Base-by-base conservation (phyloP, 1,140 invertebrate species). In the Drosophila grimshawi region DNA sequence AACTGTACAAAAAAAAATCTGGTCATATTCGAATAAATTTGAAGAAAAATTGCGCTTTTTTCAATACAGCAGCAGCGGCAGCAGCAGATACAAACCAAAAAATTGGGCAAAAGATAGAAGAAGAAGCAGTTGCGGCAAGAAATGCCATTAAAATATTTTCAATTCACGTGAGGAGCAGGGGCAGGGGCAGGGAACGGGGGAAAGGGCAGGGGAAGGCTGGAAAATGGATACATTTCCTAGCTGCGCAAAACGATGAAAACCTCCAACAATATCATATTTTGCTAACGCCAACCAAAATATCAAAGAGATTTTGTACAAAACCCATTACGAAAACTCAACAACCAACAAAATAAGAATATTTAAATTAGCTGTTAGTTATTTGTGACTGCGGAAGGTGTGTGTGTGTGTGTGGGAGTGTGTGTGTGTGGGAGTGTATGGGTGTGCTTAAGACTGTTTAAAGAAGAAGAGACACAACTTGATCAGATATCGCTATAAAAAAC, bases 341-440 rank as follows among this genome's bases (percentile, higher is more conserved):
- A 19, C 19, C 19, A 19, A 41, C 6, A 56, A 27, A 56, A 56
- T 7, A 35, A 39, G 11, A 59, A 43, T 43, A 59, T 61, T 29
- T 5, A 27, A 51, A 63, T 63, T 51, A 39, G 30, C n/a, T 46
- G 29, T 33, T 52, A 52, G 6, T 3, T 5, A 52, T 11, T 46
- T 46, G 8, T 46, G n/a, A 5, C 37, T 19, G 19, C 19, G 2
- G 19, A 19, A 0, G 3, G 32, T 37, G 11, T 37, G 6, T 55
- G n/a, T 37, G 52, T 53, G 52, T 53, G n/a, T 53, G 11, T 53
- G 33, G 37, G 10, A 45, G 19, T 19, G 19, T 1, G 19, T 1
- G 19, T 19, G 19, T 19, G 19, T 1, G 19, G 19, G 1, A 19
- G 55, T 59, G 19, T 45, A 27, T 27, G n/a, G 33, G 41, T 19